Evolutionary conservation across 2,113 vertebrate genomes (phyloP).

Genomic region (Polyodon spathula): DNA sequence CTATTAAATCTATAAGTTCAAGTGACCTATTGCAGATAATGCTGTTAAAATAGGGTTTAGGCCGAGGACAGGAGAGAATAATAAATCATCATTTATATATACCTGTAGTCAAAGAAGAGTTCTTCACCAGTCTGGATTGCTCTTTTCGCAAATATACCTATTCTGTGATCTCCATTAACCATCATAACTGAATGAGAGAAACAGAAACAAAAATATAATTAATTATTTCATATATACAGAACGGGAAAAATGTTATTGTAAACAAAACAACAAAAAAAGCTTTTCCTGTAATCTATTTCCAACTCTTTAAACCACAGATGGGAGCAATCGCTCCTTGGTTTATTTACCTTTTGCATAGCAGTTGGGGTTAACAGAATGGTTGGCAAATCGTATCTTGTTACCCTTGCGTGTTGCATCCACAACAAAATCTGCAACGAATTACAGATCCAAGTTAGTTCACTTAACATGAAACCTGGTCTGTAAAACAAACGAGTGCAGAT

Average conservation of each 20-base stretch:
- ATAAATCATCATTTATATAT: conserved; percentile 26
- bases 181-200: conserved; percentile 80
- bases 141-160: conserved; percentile 97
- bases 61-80: not conserved
- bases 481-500: too few relatives aligned
- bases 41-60: not conserved
- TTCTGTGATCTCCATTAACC: conserved; percentile 97
- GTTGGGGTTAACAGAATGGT: conserved; percentile 97
- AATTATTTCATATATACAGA: too few relatives aligned
- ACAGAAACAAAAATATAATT: conserved; percentile 16
- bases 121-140: conserved; percentile 98
- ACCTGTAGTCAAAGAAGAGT: conserved; percentile 99
- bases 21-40: too few relatives aligned
- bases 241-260: not conserved
- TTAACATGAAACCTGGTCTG: too few relatives aligned
- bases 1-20: too few relatives aligned
- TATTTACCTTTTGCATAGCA: conserved; percentile 98
- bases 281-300: not conserved
- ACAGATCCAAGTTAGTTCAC: too few relatives aligned
- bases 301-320: not conserved
- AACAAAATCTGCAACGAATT: conserved; percentile 74
- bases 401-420: conserved; percentile 97
- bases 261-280: not conserved
- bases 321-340: not conserved
- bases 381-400: conserved; percentile 98